A percentile compares a stretch with the other conserved stretches of the same genome.
Conservation (phyloP, 2,888 invertebrate species). For the Piscicola geometra region DNA sequence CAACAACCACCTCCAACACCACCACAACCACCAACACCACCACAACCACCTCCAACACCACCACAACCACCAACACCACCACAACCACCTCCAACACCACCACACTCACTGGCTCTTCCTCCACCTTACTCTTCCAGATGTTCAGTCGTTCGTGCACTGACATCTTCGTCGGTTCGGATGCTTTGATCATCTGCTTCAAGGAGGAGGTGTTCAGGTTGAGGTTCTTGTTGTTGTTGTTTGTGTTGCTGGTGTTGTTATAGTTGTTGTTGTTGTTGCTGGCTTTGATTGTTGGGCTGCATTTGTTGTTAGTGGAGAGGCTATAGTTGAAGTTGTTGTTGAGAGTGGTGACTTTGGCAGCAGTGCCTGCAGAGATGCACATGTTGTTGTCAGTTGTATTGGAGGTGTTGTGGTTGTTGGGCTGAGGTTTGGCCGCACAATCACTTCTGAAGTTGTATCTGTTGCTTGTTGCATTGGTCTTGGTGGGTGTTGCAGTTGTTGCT, state of each 20-base stretch:
- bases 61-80: too few relatives aligned
- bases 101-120: neutral
- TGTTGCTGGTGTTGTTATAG: neutral
- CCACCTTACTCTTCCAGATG: constrained; percentile 7
- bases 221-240: neutral
- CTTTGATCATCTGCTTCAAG: neutral
- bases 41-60: too few relatives aligned
- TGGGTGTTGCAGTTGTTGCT: too few relatives aligned
- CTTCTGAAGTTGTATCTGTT: too few relatives aligned
- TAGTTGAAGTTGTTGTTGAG: neutral
- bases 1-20: too few relatives aligned
- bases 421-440: too few relatives aligned
- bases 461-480: too few relatives aligned
- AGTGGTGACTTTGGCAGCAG: neutral
- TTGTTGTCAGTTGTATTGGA: too few relatives aligned
- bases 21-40: too few relatives aligned
- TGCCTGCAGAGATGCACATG: too few relatives aligned
- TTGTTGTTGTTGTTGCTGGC: neutral
- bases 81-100: too few relatives aligned
- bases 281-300: neutral
- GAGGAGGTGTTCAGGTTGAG: neutral
- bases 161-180: constrained; percentile 6
- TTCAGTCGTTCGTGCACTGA: neutral
- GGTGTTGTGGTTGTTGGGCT: too few relatives aligned
- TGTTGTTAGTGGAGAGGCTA: neutral